Evolutionary conservation across 1,140 invertebrate genomes (phyloP), one percentile per base, ranked within the genome.

Genomic region (Gonatopus flavifemur): DNA sequence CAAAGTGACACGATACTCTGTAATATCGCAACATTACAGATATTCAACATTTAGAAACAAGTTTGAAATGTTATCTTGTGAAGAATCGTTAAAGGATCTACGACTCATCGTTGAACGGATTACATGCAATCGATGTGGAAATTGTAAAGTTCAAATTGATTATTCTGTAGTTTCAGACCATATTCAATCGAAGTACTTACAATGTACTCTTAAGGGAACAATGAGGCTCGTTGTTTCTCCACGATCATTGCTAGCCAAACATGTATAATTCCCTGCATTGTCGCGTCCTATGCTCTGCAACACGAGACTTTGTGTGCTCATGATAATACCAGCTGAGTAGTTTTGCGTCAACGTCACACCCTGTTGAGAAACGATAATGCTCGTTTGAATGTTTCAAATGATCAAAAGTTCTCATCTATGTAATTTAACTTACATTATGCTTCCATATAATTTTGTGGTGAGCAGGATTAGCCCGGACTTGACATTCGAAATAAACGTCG

Each of bases 401-500:
- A n/a, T n/a, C n/a, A n/a, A n/a, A n/a, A n/a, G n/a, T 33, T 33
- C 8, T 0, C 32, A 15, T 33, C 16, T 33, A 33, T n/a, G n/a
- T 19, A 20, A 10, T 18, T 0, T 38, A 38, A 87, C 88, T 87
- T 80, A 93, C 91, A 67, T 94, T 89, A 73, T 92, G 89, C 50
- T 88, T 81, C 93, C 93, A 95, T 28, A 87, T 86, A 38, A 96
- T 86, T 67, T 89, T 89, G 56, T 88, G 85, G 72, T 87, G 89
- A 50, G 86, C 85, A 15, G 92, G 92, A 81, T 94, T 94, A 44
- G 92, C 89, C 62, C 84, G 83, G 51, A 94, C 91, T 79, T 91
- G 88, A 77, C 92, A 95, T 77, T 94, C 91, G 76, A 95, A 94
- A 78, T 94, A 94, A 33, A 94, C 90, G 73, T 94, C 93, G 64